phyloP scores from a whole-genome alignment of 1,140 invertebrate genomes.

The Gerris buenoi region DNA sequence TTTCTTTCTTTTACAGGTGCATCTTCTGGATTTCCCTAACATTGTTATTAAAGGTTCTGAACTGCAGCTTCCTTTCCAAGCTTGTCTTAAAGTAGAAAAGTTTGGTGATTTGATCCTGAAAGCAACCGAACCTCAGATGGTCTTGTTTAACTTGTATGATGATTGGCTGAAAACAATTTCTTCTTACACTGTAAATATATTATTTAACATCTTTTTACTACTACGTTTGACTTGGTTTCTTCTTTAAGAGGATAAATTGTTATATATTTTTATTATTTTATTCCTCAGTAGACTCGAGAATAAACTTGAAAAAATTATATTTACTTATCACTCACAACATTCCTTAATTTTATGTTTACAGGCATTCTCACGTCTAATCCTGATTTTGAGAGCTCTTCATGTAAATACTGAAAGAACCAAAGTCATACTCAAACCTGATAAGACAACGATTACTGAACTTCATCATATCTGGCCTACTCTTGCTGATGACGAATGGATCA shows the following conservation, averaged over 20 bases:
- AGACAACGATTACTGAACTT: conserved; percentile 94
- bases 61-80: conserved; percentile 96
- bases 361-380: conserved; percentile 92
- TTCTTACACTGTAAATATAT: conserved; percentile 69
- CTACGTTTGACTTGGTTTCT: no score
- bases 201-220: no score
- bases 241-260: no score
- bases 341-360: conserved; percentile 26
- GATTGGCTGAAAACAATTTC: conserved; percentile 98
- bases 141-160: conserved; percentile 97
- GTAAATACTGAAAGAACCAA: conserved; percentile 99
- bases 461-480: conserved; percentile 99
- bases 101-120: conserved; percentile 98
- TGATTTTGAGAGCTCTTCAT: conserved; percentile 91
- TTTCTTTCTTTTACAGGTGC: conserved; percentile 52
- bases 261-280: no score
- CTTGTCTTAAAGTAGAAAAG: conserved; percentile 97
- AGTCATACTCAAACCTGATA: conserved; percentile 91
- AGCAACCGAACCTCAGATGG: conserved; percentile 99
- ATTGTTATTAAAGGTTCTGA: conserved; percentile 99
- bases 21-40: conserved; percentile 97
- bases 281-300: no score
- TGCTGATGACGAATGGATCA: conserved; percentile 97
- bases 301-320: no score
- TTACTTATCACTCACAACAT: no score